Conservation (phyloP, 2,113 vertebrate species). For the Tachysurus vachellii region DNA sequence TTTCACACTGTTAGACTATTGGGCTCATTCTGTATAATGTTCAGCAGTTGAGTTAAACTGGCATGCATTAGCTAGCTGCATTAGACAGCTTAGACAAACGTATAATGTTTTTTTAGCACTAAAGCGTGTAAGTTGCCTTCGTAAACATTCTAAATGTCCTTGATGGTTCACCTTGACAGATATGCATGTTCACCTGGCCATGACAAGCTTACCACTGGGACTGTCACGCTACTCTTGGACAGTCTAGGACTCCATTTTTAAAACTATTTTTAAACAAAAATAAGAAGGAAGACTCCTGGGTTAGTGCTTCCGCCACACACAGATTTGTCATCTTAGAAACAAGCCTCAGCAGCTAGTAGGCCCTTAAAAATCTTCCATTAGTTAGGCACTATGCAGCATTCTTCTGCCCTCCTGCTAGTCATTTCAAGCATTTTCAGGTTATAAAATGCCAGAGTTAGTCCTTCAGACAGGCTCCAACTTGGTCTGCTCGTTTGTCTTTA, state of each 20-base stretch:
- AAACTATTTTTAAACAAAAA: not conserved
- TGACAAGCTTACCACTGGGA: not conserved
- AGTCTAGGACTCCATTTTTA: not conserved
- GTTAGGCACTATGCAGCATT: slow-evolving; percentile 52
- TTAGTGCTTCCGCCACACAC: slow-evolving; percentile 30
- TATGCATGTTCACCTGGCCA: not conserved
- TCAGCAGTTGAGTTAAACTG: not conserved
- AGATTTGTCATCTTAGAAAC: slow-evolving; percentile 48
- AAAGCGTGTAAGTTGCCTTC: not conserved
- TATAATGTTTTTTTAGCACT: not conserved
- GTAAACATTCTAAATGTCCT: slow-evolving; percentile 3
- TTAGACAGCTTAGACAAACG: not conserved
- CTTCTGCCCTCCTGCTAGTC: slow-evolving; percentile 54
- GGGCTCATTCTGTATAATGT: not conserved
- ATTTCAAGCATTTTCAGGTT: slow-evolving; percentile 47
- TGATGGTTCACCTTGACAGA: not conserved
- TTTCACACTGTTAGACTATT: too few relatives aligned
- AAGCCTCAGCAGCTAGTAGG: slow-evolving; percentile 54
- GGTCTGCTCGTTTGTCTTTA: slow-evolving; percentile 15
- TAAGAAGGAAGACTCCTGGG: not conserved
- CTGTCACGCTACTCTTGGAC: not conserved
- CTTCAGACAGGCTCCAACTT: slow-evolving; percentile 33
- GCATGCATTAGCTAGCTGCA: not conserved
- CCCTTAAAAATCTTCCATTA: slow-evolving; percentile 41
- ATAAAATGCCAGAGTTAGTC: slow-evolving; percentile 42